These are phyloP conservation scores for Drosophila ustulata DNA, from an alignment of 2,888 invertebrate genomes.

Conservation along the genomic window DNA sequence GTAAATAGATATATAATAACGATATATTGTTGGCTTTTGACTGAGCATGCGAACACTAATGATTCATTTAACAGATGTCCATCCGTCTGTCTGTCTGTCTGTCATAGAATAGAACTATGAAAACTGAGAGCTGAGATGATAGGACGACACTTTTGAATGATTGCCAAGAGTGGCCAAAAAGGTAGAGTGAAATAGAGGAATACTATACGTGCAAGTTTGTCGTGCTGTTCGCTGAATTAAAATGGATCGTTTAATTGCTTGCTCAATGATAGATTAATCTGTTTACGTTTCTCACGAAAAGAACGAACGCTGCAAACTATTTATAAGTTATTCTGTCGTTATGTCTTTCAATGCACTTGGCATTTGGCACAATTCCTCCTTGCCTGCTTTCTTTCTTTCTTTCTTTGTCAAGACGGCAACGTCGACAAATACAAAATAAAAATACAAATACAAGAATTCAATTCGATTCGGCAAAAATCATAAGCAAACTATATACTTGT, in stretches of 20 bases:
- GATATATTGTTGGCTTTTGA: slow-evolving; percentile 44
- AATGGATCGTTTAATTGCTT: slow-evolving; percentile 74
- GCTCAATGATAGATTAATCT: slow-evolving; percentile 71
- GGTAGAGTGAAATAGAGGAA: neutral
- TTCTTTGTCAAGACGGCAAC: slow-evolving; percentile 10
- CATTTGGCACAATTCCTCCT: slow-evolving; percentile 66
- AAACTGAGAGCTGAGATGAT: slow-evolving; percentile 40
- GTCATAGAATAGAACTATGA: slow-evolving; percentile 40
- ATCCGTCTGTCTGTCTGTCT: slow-evolving; percentile 10
- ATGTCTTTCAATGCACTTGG: slow-evolving; percentile 66
- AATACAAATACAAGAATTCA: slow-evolving; percentile 15
- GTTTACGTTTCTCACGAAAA: slow-evolving; percentile 51
- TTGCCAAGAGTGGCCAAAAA: slow-evolving; percentile 54
- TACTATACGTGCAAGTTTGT: neutral
- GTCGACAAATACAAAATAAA: slow-evolving; percentile 26
- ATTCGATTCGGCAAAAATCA: slow-evolving; percentile 28
- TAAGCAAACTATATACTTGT: slow-evolving; percentile 17
- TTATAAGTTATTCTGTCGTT: slow-evolving; percentile 40
- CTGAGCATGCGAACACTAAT: slow-evolving; percentile 59
- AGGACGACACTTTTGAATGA: slow-evolving; percentile 50
- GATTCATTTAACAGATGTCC: slow-evolving; percentile 75
- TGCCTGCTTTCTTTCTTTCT: slow-evolving; percentile 35
- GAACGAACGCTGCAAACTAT: slow-evolving; percentile 32
- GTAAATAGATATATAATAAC: slow-evolving; percentile 25
- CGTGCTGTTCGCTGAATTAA: slow-evolving; percentile 55